Base-by-base conservation (phyloP, 2,888 invertebrate species). In the Leptopilina myrica region DNA sequence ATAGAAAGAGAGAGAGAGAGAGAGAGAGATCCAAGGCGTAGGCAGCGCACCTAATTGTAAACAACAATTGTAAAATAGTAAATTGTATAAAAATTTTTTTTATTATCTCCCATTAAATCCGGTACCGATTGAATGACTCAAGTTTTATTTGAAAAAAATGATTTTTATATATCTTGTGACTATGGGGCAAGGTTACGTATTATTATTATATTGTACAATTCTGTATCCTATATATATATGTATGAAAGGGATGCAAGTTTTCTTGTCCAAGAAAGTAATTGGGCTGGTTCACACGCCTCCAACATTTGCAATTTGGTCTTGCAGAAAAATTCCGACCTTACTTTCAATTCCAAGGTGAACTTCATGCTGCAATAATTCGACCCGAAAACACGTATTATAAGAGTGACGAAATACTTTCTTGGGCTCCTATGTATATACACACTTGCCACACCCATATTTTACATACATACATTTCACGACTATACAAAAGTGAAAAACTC, bases 331-430 rank as follows among this genome's bases (percentile, higher is more conserved):
- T n/a, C 33, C 53, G 53, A 69, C 69, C 69, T 69, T 69, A 69
- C 69, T 69, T 69, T 69, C 69, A 56, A 53, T 69, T 53, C 69
- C 69, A 69, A 69, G 69, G 69, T 69, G n/a, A 69, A 69, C 69
- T 9, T 26, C 53, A 26, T 67, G 62, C 49, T 69, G 69, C 49
- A 53, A 53, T 14, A 69, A 69, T 69, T 56, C 69, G 69, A 69
- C 69, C 69, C 69, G n/a, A 69, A 69, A 69, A 53, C 53, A 69
- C 53, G 33, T 49, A 53, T 67, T 67, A 67, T 49, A 49, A 11
- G 2, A 49, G 67, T 67, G 67, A 67, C 67, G 67, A 67, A 49
- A 67, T 56, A 12, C n/a, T 46, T 66, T 43, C n/a, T 3, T 69
- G 20, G 43, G 33, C 43, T 5, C 14, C 20, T 20, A 20, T n/a